Evolutionary conservation across 2,888 invertebrate species (phyloP), one percentile per base, ranked within the genome.

Genomic region (Drosophila phalerata): DNA sequence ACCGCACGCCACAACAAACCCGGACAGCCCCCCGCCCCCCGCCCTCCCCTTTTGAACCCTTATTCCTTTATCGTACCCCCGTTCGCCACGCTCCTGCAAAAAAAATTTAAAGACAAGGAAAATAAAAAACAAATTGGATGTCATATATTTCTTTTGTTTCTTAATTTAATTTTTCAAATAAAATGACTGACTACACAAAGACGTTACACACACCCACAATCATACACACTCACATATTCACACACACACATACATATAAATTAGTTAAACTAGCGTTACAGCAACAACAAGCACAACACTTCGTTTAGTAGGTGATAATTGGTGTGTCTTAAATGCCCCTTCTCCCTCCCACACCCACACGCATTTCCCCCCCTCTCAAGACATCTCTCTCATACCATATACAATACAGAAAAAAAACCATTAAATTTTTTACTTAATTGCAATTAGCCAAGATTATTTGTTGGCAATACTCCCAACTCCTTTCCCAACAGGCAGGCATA

Each of bases 291-390:
- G 66, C 70, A 78, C 77, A 70, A 85, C 80, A 83, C 79, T 73
- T 85, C 72, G 81, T 79, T 81, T 87, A 80, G 87, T 87, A 85
- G 85, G 85, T 85, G 87, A 85, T 85, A 85, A 83, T 85, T 83
- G 83, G 85, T 85, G 85, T 85, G 87, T 85, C 85, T 85, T 85
- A 85, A 81, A 71, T 79, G 74, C 71, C 34, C 47, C 40, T 49
- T 49, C 56, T 30, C 19, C 11, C 10, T 43, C 47, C 13, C n/a
- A 6, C 11, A 13, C 42, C 34, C 37, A 11, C 25, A 11, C 40
- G n/a, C 17, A 15, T 22, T 8, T 40, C 43, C 34, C 19, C 43
- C 15, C 10, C 22, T 43, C 53, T 17, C 10, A 17, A 10, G 10
- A 22, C 53, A 28, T 13, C 22, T 28, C 34, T 22, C 13, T 22